Evolutionary conservation across 2,797 vertebrate species (phyloP).

Genomic region (Enteromius argenteus): DNA sequence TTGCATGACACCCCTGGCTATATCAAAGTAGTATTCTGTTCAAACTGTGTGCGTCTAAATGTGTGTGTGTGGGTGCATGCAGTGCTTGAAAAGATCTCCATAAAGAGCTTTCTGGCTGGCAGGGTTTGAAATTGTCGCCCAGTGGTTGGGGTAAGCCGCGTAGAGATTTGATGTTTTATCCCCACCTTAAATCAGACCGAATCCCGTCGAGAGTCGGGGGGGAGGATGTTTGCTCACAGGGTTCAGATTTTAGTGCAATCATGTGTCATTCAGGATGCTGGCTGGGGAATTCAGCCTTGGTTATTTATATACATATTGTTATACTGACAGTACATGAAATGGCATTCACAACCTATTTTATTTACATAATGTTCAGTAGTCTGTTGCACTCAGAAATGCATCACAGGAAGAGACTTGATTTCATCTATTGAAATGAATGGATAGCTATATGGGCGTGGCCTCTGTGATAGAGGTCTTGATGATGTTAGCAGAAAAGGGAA

Average conservation of each 20-base stretch:
- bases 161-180: slow-evolving; percentile 58
- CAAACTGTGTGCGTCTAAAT: not conserved
- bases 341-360: not conserved
- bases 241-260: slow-evolving; percentile 5
- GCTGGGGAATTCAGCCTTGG: not conserved
- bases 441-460: not conserved
- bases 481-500: not conserved
- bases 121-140: slow-evolving; percentile 27
- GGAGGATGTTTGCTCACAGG: slow-evolving; percentile 24
- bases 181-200: slow-evolving; percentile 47
- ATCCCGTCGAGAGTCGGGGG: slow-evolving; percentile 10
- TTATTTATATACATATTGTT: slow-evolving; percentile 32
- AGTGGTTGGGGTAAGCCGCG: slow-evolving; percentile 4
- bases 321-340: slow-evolving; percentile 2
- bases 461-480: not conserved
- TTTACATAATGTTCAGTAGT: not conserved
- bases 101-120: slow-evolving; percentile 24
- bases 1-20: not conserved
- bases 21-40: not conserved
- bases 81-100: slow-evolving; percentile 14
- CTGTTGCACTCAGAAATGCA: not conserved
- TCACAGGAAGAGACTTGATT: not conserved
- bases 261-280: slow-evolving; percentile 3
- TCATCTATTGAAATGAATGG: not conserved
- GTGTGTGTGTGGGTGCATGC: slow-evolving; percentile 25